Evolutionary conservation across 2,888 invertebrate genomes (phyloP).

Genomic region (Eilema griseolum): DNA sequence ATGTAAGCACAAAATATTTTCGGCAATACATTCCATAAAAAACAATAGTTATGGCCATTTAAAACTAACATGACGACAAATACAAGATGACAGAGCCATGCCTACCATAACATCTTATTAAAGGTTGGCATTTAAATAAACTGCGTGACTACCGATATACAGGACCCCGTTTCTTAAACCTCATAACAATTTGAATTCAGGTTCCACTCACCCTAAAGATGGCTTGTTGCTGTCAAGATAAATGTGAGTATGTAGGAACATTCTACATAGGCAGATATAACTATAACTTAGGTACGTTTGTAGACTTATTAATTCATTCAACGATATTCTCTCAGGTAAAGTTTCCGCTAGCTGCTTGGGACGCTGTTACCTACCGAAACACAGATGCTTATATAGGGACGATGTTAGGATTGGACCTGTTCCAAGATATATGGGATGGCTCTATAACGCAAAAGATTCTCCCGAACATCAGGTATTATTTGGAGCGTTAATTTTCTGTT

Average conservation of each 20-base stretch:
- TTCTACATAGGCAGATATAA: background rate
- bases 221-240: constrained; percentile 55
- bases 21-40: background rate
- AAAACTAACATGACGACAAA: background rate
- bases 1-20: constrained; percentile 24
- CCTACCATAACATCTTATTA: constrained; percentile 6
- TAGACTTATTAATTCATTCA: background rate
- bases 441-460: constrained; percentile 76
- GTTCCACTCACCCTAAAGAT: constrained; percentile 30
- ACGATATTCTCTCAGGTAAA: constrained; percentile 54
- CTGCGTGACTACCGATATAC: background rate
- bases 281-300: no score
- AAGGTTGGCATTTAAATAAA: background rate
- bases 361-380: constrained; percentile 78
- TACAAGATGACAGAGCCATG: constrained; percentile 7
- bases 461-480: constrained; percentile 77
- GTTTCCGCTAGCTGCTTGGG: constrained; percentile 75
- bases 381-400: constrained; percentile 71
- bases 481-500: background rate
- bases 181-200: constrained; percentile 17
- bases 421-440: constrained; percentile 82
- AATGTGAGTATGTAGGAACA: constrained; percentile 27
- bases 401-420: constrained; percentile 75
- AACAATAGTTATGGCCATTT: constrained; percentile 12
- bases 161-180: background rate